phyloP scores from a whole-genome alignment of 2,113 vertebrate species.

The Pelvicachromis taeniatus region DNA sequence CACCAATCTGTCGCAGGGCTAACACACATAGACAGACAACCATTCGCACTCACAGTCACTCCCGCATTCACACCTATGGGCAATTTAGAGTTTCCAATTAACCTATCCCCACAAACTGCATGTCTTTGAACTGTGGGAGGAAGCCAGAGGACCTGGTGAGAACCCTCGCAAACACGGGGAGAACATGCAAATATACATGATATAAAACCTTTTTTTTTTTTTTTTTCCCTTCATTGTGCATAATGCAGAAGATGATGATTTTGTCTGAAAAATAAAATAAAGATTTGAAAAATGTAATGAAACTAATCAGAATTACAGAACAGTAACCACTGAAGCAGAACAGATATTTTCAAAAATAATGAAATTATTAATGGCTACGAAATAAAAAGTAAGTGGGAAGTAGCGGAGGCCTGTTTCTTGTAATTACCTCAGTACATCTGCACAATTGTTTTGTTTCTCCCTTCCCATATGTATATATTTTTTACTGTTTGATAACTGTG shows the following conservation, averaged over 20 bases:
- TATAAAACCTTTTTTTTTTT: fast-evolving
- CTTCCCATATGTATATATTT: background rate
- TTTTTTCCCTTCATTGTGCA: background rate
- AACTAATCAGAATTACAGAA: background rate
- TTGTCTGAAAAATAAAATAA: background rate
- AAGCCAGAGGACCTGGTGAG: no score
- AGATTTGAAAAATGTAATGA: background rate
- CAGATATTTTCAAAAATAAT: background rate
- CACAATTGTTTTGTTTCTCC: background rate
- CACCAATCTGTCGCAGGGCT: no score
- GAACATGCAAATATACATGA: no score
- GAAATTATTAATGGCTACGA: background rate
- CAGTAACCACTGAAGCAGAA: background rate
- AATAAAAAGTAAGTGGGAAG: background rate
- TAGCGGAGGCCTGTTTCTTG: background rate
- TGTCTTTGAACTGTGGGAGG: no score
- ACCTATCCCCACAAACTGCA: no score
- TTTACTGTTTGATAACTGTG: background rate
- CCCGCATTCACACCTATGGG: no score
- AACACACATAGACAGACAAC: no score
- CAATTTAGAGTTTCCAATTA: no score
- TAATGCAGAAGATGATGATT: fast-evolving
- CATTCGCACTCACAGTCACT: no score
- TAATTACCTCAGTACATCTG: background rate
- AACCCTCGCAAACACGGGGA: no score